A percentile compares a stretch with the other conserved stretches of the same genome.
Conservation (phyloP, 2,888 invertebrate genomes). For the Prosopocoilus inquinatus region DNA sequence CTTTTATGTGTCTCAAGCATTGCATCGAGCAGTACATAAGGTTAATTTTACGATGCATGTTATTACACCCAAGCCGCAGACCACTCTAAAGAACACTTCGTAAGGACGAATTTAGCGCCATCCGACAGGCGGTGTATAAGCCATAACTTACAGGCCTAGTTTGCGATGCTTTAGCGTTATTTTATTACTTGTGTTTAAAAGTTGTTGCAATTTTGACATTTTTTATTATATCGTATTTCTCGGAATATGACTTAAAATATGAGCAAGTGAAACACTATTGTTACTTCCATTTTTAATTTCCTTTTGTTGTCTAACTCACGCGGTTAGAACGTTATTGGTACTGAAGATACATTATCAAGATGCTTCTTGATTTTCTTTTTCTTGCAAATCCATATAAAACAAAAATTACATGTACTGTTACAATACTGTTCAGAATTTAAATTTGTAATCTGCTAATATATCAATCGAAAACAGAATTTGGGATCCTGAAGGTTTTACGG, state of each 20-base stretch:
- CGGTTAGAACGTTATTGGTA: too few species aligned
- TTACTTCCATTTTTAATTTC: constrained; percentile 5
- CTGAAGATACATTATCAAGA: too few species aligned
- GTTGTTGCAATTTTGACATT: constrained; percentile 44
- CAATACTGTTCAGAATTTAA: too few species aligned
- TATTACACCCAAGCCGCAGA: constrained; percentile 35
- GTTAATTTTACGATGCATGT: constrained; percentile 46
- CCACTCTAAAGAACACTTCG: constrained; percentile 18
- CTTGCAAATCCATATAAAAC: too few species aligned
- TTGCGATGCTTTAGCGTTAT: constrained; percentile 40
- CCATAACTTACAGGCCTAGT: constrained; percentile 40
- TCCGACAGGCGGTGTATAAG: constrained; percentile 30
- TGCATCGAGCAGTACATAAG: constrained; percentile 43
- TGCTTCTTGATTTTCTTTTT: too few species aligned
- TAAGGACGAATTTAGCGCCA: constrained; percentile 32
- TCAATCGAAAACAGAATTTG: too few species aligned
- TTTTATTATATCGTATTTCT: constrained; percentile 40
- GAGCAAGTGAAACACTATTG: constrained; percentile 7
- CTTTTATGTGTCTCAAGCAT: constrained; percentile 48
- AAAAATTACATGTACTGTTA: too few species aligned
- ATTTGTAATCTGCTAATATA: too few species aligned
- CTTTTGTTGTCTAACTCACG: background rate
- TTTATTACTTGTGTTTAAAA: constrained; percentile 40
- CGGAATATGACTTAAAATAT: constrained; percentile 27
- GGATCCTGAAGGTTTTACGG: too few species aligned